These are phyloP conservation scores for Eucriotettix oculatus DNA, from an alignment of 2,888 invertebrate species.

Conservation along the genomic window DNA sequence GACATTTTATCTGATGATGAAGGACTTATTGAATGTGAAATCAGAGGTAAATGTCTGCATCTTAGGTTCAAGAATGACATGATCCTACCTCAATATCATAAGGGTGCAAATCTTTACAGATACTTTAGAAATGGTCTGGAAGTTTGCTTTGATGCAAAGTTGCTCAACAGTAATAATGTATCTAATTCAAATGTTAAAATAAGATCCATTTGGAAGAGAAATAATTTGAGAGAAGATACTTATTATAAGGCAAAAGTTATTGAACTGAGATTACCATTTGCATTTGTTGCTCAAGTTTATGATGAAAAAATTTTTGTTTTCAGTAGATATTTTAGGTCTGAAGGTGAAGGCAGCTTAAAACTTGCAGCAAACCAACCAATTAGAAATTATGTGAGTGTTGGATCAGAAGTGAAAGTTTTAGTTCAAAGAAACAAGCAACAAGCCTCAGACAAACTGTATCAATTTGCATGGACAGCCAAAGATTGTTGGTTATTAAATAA, in stretches of 20 bases:
- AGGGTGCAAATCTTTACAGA: no score
- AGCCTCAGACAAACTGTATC: background rate
- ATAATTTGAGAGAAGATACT: background rate
- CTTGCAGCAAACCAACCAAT: background rate
- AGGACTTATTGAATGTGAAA: no score
- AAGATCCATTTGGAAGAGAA: background rate
- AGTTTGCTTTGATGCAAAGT: no score
- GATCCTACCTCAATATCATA: no score
- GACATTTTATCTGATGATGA: no score
- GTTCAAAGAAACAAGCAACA: background rate
- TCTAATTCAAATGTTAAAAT: no score
- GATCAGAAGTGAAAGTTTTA: background rate
- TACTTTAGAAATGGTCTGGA: no score
- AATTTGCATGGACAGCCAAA: background rate
- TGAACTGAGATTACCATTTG: background rate
- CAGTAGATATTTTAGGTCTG: background rate
- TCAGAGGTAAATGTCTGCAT: no score
- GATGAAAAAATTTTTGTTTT: background rate
- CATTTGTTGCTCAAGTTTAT: background rate
- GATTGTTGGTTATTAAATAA: background rate
- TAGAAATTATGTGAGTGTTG: background rate
- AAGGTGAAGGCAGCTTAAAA: background rate
- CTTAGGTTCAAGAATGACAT: no score
- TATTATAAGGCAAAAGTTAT: background rate
- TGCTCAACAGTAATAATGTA: no score